phyloP scores from a whole-genome alignment of 92 coral and sea anemone species.

The Actinernus sp. region DNA sequence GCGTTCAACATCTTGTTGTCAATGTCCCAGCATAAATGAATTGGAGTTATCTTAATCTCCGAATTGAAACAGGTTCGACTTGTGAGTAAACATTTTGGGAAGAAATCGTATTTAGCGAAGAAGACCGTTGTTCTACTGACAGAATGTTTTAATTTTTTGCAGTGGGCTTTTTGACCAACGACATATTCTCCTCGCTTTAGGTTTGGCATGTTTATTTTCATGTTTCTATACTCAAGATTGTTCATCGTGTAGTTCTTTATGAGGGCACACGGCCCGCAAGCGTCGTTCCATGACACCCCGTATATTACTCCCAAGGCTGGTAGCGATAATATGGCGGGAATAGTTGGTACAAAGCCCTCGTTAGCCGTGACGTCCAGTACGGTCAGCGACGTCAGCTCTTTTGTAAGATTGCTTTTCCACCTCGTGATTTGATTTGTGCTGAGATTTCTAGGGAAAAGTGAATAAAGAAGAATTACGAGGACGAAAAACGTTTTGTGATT shows the following conservation, averaged over 20 bases:
- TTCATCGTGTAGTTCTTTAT: constrained; percentile 51
- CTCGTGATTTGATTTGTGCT: constrained; percentile 33
- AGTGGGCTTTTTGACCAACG: constrained; percentile 53
- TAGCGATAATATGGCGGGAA: constrained; percentile 33
- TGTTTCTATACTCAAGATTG: constrained; percentile 7
- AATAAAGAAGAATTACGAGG: too few species aligned
- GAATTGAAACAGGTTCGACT: constrained; percentile 40
- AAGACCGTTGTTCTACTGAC: constrained; percentile 11
- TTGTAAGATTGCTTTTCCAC: constrained; percentile 25
- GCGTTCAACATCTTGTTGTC: constrained; percentile 63
- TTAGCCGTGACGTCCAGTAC: constrained; percentile 59
- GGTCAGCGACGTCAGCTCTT: constrained; percentile 31
- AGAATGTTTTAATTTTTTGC: constrained; percentile 50
- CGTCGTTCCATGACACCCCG: constrained; percentile 58
- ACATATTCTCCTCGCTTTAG: constrained; percentile 45
- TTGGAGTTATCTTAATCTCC: constrained; percentile 47
- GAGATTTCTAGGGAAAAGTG: constrained; percentile 64
- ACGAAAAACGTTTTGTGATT: too few species aligned
- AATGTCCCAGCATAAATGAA: constrained; percentile 76
- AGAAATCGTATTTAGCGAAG: constrained; percentile 59
- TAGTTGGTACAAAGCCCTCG: constrained; percentile 37
- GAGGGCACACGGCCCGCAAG: constrained; percentile 53
- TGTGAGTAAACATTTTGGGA: constrained; percentile 63
- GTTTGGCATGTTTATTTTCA: constrained; percentile 11
- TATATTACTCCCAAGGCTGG: constrained; percentile 37